Conservation (phyloP, 92 coral and sea anemone genomes). For the Bergia puertoricense region DNA sequence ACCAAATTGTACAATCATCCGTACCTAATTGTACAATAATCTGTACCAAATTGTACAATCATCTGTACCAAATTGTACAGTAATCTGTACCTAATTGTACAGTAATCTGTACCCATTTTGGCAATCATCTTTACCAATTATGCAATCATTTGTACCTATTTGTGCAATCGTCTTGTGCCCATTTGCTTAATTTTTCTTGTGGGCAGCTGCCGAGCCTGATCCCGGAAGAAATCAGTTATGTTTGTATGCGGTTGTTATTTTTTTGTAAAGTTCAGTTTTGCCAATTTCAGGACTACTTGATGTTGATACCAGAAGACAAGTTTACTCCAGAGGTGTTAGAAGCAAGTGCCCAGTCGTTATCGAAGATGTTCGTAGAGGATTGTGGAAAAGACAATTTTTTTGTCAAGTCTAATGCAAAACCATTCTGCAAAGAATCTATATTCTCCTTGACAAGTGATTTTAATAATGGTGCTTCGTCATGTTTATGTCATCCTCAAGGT, state of each 20-base stretch:
- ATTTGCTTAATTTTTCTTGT: too few species aligned
- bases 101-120: too few species aligned
- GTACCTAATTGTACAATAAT: too few species aligned
- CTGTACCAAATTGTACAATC: too few species aligned
- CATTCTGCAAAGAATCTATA: constrained; percentile 78
- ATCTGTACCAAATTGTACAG: too few species aligned
- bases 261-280: not conserved
- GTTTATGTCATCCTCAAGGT: constrained; percentile 82
- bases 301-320: constrained; percentile 76
- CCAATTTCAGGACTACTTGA: constrained; percentile 69
- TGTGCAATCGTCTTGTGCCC: too few species aligned
- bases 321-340: constrained; percentile 67
- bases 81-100: too few species aligned
- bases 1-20: too few species aligned
- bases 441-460: constrained; percentile 84
- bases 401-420: constrained; percentile 62
- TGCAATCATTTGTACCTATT: too few species aligned
- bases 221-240: too few species aligned
- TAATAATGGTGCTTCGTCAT: constrained; percentile 77
- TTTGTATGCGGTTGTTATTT: not conserved
- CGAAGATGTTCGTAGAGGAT: constrained; percentile 72
- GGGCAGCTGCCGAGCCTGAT: too few species aligned
- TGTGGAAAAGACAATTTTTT: constrained; percentile 76
- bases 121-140: too few species aligned
- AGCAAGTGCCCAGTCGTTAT: constrained; percentile 72